These are phyloP conservation scores for Pollenia amentaria DNA, from an alignment of 2,888 invertebrate species.

Conservation along the genomic window DNA sequence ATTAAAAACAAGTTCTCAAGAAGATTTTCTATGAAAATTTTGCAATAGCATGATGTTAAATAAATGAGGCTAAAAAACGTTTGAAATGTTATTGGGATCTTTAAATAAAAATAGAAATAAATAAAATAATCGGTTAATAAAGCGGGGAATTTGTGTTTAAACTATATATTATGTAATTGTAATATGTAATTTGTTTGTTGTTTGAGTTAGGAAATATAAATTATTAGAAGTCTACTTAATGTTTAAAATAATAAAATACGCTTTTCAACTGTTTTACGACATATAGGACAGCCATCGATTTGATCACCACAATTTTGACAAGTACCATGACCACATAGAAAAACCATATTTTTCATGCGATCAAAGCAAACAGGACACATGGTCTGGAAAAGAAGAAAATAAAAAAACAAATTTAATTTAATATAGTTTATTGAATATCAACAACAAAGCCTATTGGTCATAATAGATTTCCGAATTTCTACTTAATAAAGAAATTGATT, in stretches of 20 bases:
- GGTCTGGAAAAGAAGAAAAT: conserved; percentile 87
- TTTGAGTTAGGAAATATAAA: conserved; percentile 31
- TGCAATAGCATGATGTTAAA: background rate
- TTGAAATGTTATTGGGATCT: conserved; percentile 22
- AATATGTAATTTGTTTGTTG: conserved; percentile 8
- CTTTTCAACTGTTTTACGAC: conserved; percentile 98
- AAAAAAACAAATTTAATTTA: background rate
- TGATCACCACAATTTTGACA: conserved; percentile 99
- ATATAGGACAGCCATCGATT: conserved; percentile 98
- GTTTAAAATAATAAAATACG: conserved; percentile 94
- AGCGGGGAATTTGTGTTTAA: conserved; percentile 36
- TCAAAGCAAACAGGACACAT: conserved; percentile 99
- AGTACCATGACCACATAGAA: conserved; percentile 98
- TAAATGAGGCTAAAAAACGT: conserved; percentile 22
- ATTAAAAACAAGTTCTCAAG: background rate
- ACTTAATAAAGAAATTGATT: too few species aligned
- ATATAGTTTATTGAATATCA: background rate
- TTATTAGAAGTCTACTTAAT: conserved; percentile 1
- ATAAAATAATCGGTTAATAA: conserved; percentile 37
- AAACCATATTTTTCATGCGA: conserved; percentile 99
- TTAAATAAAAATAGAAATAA: conserved; percentile 26
- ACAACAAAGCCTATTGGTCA: too few species aligned
- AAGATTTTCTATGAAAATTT: conserved; percentile 17
- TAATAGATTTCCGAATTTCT: too few species aligned
- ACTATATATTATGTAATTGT: background rate